Conservation (phyloP, 2,113 vertebrate species). For the Cyprinodon variegatus region DNA sequence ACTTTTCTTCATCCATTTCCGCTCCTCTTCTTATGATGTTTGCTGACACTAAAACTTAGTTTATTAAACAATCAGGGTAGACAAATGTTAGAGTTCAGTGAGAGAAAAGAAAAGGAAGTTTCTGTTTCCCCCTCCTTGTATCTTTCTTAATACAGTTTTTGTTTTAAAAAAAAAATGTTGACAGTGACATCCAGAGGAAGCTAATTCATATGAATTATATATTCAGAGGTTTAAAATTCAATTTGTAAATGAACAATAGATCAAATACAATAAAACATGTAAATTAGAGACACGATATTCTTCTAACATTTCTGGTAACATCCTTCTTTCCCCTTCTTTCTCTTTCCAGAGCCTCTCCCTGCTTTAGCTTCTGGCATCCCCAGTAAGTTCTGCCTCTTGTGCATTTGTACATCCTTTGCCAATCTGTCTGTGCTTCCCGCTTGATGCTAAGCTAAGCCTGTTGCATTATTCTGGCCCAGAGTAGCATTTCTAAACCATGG, state of each 20-base stretch:
- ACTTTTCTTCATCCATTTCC: slow-evolving; percentile 1
- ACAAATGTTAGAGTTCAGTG: background rate
- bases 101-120: background rate
- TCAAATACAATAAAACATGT: background rate
- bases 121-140: background rate
- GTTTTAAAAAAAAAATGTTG: background rate
- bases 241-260: background rate
- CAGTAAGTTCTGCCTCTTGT: slow-evolving; percentile 79
- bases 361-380: slow-evolving; percentile 90
- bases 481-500: slow-evolving; percentile 25
- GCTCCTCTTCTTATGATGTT: background rate
- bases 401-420: slow-evolving; percentile 59
- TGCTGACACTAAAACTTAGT: background rate
- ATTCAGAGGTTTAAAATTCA: background rate
- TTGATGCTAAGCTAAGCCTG: slow-evolving; percentile 73
- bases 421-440: slow-evolving; percentile 76
- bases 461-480: slow-evolving; percentile 49
- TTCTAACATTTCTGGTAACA: background rate
- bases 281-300: background rate
- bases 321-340: slow-evolving; percentile 2
- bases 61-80: background rate
- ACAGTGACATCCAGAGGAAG: background rate
- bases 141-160: background rate
- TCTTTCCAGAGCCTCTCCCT: slow-evolving; percentile 87
- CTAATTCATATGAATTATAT: background rate